A percentile compares a stretch with the other conserved stretches of the same genome.
These are phyloP conservation scores for Furcifer pardalis DNA, from an alignment of 2,797 vertebrate genomes.

Conservation along the genomic window DNA sequence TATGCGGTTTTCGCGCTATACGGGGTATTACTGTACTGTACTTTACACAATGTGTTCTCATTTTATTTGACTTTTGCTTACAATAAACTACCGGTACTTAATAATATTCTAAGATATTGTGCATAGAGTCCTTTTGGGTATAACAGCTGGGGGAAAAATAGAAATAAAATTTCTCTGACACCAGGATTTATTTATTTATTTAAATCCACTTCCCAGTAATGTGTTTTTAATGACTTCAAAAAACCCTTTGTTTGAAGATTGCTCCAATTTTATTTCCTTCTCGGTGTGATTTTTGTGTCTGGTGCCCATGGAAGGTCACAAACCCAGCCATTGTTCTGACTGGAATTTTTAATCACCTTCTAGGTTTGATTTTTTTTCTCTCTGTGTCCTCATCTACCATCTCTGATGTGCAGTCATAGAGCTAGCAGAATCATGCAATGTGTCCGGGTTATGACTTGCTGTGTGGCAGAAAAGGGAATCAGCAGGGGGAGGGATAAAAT, in stretches of 20 bases:
- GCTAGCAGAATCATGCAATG: conserved; percentile 40
- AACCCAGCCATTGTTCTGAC: conserved; percentile 54
- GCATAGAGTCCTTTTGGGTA: no score
- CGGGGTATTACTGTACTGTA: neutral
- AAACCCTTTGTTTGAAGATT: neutral
- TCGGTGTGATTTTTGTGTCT: conserved; percentile 42
- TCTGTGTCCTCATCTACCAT: conserved; percentile 1
- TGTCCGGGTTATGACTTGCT: conserved; percentile 61
- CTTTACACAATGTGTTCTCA: no score
- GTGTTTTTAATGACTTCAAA: neutral
- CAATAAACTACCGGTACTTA: no score
- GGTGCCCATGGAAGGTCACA: conserved; percentile 55
- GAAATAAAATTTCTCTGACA: no score
- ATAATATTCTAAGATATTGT: no score
- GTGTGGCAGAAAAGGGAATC: conserved; percentile 27
- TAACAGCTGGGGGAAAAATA: no score
- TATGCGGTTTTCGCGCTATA: no score
- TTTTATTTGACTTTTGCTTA: no score
- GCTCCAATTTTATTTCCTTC: conserved; percentile 36
- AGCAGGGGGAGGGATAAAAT: conserved; percentile 35
- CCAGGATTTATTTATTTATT: no score
- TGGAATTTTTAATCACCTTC: conserved; percentile 53
- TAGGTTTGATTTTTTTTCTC: neutral
- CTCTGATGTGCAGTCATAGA: conserved; percentile 64
- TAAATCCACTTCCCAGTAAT: neutral